Conservation (phyloP, 2,797 vertebrate genomes). For the Pogonophryne albipinna region DNA sequence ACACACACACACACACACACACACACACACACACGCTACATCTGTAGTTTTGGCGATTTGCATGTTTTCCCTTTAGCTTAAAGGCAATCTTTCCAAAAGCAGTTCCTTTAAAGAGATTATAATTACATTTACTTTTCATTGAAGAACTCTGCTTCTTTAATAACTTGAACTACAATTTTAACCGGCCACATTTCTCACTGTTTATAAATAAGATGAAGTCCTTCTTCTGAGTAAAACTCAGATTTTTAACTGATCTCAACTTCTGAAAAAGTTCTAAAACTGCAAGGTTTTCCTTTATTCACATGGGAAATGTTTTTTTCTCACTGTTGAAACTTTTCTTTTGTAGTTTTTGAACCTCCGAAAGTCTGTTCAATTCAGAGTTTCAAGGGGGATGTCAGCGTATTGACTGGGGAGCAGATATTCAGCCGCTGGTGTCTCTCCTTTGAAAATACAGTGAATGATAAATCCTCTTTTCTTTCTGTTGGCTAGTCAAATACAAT, state of each 20-base stretch:
- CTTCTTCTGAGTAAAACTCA: neutral
- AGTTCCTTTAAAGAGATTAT: constrained; percentile 11
- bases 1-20: neutral
- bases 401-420: constrained; percentile 30
- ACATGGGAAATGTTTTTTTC: constrained; percentile 12
- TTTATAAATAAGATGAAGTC: neutral
- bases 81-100: constrained; percentile 10
- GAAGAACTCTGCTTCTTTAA: neutral
- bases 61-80: neutral
- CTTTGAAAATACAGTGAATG: constrained; percentile 33
- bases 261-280: constrained; percentile 29
- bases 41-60: constrained; percentile 18
- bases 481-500: neutral
- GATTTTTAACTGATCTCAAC: constrained; percentile 5
- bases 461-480: constrained; percentile 5
- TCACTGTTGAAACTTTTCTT: neutral
- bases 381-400: constrained; percentile 19
- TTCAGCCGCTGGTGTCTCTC: constrained; percentile 18
- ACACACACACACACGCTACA: neutral
- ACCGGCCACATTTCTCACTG: neutral
- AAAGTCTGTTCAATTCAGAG: constrained; percentile 31
- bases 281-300: constrained; percentile 47
- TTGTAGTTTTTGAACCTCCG: constrained; percentile 17
- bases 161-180: too few species aligned
- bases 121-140: neutral